Percentiles rank a stretch among this genome's conserved stretches.
Evolutionary conservation across 2,113 vertebrate genomes (phyloP).

Genomic region (Hylia prasina): DNA sequence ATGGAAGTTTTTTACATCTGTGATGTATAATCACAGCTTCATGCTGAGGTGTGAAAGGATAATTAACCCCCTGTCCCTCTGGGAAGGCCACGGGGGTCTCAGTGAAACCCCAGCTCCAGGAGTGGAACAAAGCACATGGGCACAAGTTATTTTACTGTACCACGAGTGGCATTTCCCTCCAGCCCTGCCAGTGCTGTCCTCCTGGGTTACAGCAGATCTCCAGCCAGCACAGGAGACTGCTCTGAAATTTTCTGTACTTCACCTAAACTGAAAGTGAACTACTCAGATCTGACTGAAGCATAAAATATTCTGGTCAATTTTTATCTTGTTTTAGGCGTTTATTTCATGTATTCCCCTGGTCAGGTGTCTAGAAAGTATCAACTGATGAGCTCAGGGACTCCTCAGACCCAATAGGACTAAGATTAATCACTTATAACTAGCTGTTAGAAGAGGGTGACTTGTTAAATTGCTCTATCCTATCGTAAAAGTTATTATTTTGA

Average conservation of each 20-base stretch:
- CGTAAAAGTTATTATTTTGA: slow-evolving; percentile 5
- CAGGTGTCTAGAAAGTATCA: background rate
- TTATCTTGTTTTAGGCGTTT: background rate
- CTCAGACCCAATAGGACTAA: background rate
- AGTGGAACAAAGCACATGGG: background rate
- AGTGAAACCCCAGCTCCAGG: background rate
- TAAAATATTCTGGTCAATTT: background rate
- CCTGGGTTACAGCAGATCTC: background rate
- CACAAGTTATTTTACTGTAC: background rate
- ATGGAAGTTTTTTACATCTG: background rate
- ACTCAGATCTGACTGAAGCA: background rate
- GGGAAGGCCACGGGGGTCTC: background rate
- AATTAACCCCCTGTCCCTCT: background rate
- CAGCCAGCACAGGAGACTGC: background rate
- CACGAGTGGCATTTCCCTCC: background rate
- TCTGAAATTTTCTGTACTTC: background rate
- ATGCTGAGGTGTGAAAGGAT: background rate
- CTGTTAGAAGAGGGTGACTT: background rate
- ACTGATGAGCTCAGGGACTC: background rate
- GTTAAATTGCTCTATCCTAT: slow-evolving; percentile 26
- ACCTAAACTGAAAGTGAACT: background rate
- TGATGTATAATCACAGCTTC: background rate
- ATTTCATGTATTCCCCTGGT: background rate
- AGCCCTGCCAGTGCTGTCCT: background rate
- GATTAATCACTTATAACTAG: slow-evolving; percentile 22